Conservation (phyloP, 2,888 invertebrate genomes). For the Eueremaeus valkanovi region DNA sequence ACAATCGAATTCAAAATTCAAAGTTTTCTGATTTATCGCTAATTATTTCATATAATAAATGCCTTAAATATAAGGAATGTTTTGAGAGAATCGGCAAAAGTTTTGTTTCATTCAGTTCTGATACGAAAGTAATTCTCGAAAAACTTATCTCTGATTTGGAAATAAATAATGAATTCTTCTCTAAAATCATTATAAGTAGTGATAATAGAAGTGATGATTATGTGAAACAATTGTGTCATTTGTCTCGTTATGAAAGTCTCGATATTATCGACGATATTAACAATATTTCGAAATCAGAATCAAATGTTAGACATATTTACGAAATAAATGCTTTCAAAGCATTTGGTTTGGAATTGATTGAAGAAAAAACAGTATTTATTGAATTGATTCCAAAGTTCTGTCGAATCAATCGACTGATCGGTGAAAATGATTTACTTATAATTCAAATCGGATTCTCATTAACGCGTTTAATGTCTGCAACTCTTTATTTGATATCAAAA, state of each 20-base stretch:
- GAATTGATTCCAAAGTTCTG: not conserved
- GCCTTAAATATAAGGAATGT: not conserved
- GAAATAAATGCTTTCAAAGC: not conserved
- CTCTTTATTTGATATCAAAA: slow-evolving; percentile 16
- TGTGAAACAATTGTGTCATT: not conserved
- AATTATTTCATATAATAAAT: not conserved
- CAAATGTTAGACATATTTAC: not conserved
- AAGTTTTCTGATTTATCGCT: slow-evolving; percentile 26
- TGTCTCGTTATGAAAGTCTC: not conserved
- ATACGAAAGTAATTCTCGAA: not conserved
- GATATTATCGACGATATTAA: not conserved
- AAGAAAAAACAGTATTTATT: not conserved
- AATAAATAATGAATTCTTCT: not conserved
- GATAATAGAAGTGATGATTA: not conserved
- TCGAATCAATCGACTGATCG: not conserved
- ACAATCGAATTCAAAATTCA: not conserved
- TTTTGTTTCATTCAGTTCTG: not conserved
- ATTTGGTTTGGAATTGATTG: slow-evolving; percentile 8
- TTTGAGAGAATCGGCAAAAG: not conserved
- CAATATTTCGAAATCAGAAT: not conserved
- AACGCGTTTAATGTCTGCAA: slow-evolving; percentile 17
- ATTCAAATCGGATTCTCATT: slow-evolving; percentile 10
- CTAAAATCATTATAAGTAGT: not conserved
- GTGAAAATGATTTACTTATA: slow-evolving; percentile 1
- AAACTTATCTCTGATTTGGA: not conserved